Percentiles rank a stretch among this genome's conserved stretches.
Evolutionary conservation across 2,113 vertebrate genomes (phyloP).

Genomic region (Vidua macroura): DNA sequence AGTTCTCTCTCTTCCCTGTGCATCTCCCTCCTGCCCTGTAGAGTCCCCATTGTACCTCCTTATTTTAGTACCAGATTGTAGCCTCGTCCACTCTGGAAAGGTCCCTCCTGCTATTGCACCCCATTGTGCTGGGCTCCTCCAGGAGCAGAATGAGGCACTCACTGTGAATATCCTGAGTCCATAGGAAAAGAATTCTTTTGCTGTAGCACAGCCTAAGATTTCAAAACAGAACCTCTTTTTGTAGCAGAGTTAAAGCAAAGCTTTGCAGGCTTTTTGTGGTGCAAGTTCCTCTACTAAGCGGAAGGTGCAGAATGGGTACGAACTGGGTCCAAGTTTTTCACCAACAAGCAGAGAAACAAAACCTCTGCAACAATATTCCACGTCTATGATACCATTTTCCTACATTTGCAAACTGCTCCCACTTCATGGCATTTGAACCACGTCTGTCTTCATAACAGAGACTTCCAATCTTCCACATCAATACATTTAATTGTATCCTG

Average conservation of each 20-base stretch:
- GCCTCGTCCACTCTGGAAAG: not conserved
- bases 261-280: not conserved
- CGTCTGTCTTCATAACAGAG: not conserved
- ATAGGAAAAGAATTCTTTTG: not conserved
- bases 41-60: not conserved
- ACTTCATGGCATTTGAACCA: not conserved
- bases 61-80: not conserved
- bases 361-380: not conserved
- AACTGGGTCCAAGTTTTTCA: not conserved
- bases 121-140: not conserved
- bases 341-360: not conserved
- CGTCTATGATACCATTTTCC: not conserved
- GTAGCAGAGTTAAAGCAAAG: not conserved
- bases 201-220: not conserved
- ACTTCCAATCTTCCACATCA: not conserved
- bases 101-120: not conserved
- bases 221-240: not conserved
- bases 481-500: not conserved
- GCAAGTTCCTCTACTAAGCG: not conserved
- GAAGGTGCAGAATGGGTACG: not conserved
- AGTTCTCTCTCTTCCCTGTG: not conserved
- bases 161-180: not conserved
- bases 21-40: not conserved
- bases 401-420: not conserved
- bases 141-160: not conserved